These are phyloP conservation scores for Neopelma chrysocephalum DNA, from an alignment of 2,797 vertebrate genomes.

Conservation along the genomic window DNA sequence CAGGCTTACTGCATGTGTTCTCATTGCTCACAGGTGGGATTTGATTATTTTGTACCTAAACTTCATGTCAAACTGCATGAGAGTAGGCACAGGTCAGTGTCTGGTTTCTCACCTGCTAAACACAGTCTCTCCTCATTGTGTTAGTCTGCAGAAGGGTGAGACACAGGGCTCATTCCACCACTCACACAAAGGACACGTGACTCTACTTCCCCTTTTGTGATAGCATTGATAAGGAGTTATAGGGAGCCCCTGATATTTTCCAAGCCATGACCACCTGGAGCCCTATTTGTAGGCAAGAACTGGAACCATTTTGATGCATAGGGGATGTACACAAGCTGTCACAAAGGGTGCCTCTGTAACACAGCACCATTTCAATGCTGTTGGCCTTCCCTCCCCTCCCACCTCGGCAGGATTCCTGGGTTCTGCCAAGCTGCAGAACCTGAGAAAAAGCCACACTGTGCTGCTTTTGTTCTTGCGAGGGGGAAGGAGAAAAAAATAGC, in stretches of 20 bases:
- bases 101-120: not conserved
- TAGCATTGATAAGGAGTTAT: rapidly evolving
- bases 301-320: not conserved
- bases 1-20: not conserved
- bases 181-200: rapidly evolving
- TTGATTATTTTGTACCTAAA: not conserved
- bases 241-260: not conserved
- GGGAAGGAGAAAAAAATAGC: not conserved
- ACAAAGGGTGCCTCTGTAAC: not conserved
- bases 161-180: not conserved
- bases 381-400: not conserved
- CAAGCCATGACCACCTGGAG: not conserved
- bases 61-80: not conserved
- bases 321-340: not conserved
- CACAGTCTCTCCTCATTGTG: not conserved
- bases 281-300: not conserved
- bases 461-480: not conserved
- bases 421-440: conserved; percentile 16
- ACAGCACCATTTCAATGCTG: not conserved
- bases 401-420: not conserved
- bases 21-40: not conserved
- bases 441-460: not conserved
- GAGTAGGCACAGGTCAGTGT: not conserved
- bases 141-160: not conserved
- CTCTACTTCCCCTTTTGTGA: not conserved